Evolutionary conservation across 1,140 invertebrate genomes (phyloP).

Genomic region (Medauroidea extradentata): DNA sequence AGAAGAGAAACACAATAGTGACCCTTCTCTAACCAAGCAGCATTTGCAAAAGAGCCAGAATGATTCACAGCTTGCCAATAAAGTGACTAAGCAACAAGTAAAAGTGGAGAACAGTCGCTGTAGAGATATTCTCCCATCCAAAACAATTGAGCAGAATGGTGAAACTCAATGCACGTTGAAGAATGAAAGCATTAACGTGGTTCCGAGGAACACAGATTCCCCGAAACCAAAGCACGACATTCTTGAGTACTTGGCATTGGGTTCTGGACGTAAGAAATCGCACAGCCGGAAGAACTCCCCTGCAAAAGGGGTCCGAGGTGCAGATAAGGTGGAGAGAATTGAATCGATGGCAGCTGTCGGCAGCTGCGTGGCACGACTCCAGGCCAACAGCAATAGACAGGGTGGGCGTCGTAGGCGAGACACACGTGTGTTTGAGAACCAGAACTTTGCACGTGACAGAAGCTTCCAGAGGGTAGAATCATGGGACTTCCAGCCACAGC

Average conservation of each 20-base stretch:
- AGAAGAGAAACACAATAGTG: neutral
- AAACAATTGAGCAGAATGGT: neutral
- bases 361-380: neutral
- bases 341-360: neutral
- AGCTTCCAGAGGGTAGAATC: constrained; percentile 5
- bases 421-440: no score
- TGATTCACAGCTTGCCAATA: neutral
- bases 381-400: neutral
- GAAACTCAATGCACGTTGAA: no score
- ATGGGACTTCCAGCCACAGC: constrained; percentile 30
- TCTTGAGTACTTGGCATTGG: constrained; percentile 58
- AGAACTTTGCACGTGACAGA: no score
- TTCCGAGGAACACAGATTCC: no score
- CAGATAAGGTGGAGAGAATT: constrained; percentile 5
- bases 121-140: neutral
- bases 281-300: constrained; percentile 50
- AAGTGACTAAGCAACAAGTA: neutral
- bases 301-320: constrained; percentile 4
- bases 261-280: constrained; percentile 55
- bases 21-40: neutral
- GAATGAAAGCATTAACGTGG: no score
- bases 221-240: constrained; percentile 52
- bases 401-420: no score
- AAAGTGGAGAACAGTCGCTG: no score
- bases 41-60: neutral